Evolutionary conservation across 2,797 vertebrate genomes (phyloP).

Genomic region (Pseudochromis fuscus): DNA sequence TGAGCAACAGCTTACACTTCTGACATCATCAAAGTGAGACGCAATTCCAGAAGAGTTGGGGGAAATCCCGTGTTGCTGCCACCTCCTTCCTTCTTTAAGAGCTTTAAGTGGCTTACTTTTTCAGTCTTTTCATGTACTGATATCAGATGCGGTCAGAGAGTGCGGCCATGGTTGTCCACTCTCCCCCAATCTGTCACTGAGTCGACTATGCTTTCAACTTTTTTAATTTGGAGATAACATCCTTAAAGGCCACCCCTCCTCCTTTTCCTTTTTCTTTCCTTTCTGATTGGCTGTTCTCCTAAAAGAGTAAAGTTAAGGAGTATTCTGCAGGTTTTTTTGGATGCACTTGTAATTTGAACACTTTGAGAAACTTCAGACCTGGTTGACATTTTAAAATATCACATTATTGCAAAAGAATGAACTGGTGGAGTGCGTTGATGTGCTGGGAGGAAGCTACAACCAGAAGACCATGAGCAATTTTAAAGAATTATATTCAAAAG

Average conservation of each 20-base stretch:
- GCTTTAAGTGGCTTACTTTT: constrained; percentile 56
- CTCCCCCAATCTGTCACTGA: constrained; percentile 20
- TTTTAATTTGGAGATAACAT: constrained; percentile 33
- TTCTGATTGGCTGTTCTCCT: constrained; percentile 7
- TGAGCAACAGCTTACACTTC: constrained; percentile 56
- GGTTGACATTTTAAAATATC: background rate
- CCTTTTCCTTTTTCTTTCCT: constrained; percentile 27
- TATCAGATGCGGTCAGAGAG: constrained; percentile 55
- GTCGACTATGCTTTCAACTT: constrained; percentile 25
- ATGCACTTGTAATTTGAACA: background rate
- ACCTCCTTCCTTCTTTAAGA: constrained; percentile 54
- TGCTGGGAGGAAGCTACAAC: background rate
- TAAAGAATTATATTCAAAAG: background rate
- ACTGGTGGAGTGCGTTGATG: background rate
- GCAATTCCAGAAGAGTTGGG: constrained; percentile 49
- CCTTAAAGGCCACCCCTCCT: background rate
- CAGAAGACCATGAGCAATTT: background rate
- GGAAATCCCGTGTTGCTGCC: constrained; percentile 67
- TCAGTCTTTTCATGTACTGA: constrained; percentile 56
- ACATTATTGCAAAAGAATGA: background rate
- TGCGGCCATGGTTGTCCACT: constrained; percentile 10
- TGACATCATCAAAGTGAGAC: constrained; percentile 83
- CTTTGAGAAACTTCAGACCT: background rate
- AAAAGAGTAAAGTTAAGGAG: background rate
- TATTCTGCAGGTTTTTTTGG: background rate